Evolutionary conservation across 1,140 invertebrate species (phyloP).

Genomic region (Zaprionus africanus): DNA sequence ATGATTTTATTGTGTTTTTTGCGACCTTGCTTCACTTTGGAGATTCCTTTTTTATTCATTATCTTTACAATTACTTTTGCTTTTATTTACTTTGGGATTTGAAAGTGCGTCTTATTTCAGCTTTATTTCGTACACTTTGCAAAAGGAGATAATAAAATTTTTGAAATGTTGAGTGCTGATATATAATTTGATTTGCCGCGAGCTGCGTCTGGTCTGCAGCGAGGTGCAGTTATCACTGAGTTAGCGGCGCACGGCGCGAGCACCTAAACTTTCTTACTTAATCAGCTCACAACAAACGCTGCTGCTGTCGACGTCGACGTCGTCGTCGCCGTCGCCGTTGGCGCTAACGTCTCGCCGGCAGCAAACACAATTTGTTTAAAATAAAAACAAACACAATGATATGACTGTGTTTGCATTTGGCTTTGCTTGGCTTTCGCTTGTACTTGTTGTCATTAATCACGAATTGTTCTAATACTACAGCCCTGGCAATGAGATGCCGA

Average conservation of each 20-base stretch:
- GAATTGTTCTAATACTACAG: constrained; percentile 17
- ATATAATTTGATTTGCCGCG: constrained; percentile 14
- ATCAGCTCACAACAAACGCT: constrained; percentile 24
- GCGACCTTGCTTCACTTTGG: neutral
- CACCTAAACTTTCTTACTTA: constrained; percentile 63
- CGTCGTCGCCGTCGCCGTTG: neutral
- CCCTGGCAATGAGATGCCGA: constrained; percentile 49
- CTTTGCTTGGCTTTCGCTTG: constrained; percentile 5
- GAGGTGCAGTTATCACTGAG: constrained; percentile 73
- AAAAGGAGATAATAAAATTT: constrained; percentile 2
- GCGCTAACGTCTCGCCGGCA: neutral
- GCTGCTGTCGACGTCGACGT: constrained; percentile 9
- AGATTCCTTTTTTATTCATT: neutral
- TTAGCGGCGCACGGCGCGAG: constrained; percentile 29
- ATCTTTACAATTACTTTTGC: neutral
- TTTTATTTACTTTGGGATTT: constrained; percentile 11
- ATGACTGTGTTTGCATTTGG: constrained; percentile 10
- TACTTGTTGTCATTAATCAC: constrained; percentile 3
- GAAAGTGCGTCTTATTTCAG: neutral
- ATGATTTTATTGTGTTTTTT: neutral
- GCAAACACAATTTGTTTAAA: constrained; percentile 17
- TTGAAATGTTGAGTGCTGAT: neutral
- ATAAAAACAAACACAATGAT: constrained; percentile 31
- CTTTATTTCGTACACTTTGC: constrained; percentile 1
- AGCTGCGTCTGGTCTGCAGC: constrained; percentile 47